phyloP scores from a whole-genome alignment of 1,140 invertebrate species.

The Aphis gossypii region DNA sequence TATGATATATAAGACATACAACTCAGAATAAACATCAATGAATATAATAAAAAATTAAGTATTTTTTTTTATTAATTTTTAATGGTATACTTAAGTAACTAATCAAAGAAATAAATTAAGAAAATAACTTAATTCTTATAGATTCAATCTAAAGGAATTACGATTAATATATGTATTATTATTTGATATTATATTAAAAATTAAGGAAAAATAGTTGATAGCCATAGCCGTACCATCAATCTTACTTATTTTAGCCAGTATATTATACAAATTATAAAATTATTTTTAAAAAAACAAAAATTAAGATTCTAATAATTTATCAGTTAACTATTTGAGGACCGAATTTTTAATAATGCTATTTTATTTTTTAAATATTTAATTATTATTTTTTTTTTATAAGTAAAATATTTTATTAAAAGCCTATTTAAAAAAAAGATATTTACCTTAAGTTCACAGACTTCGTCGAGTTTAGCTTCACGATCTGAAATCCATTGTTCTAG shows the following conservation, averaged over 20 bases:
- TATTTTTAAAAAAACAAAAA: no score
- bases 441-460: conserved; percentile 85
- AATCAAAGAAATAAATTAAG: not conserved
- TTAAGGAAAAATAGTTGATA: not conserved
- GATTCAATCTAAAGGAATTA: not conserved
- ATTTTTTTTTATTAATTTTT: not conserved
- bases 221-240: not conserved
- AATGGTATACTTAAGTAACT: not conserved
- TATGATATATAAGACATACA: not conserved
- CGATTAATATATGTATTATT: no score
- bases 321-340: no score
- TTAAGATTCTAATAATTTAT: no score
- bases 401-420: not conserved
- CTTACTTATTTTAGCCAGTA: no score
- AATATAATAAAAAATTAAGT: not conserved
- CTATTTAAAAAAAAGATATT: not conserved
- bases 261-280: no score
- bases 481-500: conserved; percentile 95
- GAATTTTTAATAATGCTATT: no score
- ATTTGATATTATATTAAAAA: not conserved
- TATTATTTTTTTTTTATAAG: no score
- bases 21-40: not conserved
- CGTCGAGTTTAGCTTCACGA: conserved; percentile 90
- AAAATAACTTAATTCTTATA: not conserved
- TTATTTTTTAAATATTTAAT: no score